Base-by-base conservation (phyloP, 2,113 vertebrate genomes). In the Columba livia region DNA sequence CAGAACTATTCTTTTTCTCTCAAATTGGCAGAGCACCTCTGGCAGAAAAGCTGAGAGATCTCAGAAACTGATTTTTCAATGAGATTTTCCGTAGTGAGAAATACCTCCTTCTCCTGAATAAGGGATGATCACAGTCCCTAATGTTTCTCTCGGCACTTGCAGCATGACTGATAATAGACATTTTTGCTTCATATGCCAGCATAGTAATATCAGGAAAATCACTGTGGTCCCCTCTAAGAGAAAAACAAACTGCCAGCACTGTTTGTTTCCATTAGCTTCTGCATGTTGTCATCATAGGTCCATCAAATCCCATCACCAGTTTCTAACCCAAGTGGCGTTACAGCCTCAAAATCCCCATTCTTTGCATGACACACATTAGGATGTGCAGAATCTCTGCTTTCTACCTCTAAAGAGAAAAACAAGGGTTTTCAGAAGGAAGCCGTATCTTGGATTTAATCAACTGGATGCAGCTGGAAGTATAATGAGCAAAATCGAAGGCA, bases 311-410 rank as follows among this genome's bases (percentile, higher is more conserved):
- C 47, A 29, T 24, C 40, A 26, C 34, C 4, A 0, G 16, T 60
- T 38, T 34, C 56, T 53, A 70, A 65, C 21, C 19, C n/a, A 26
- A 31, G 38, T 0, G 0, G 15, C 1, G 0, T 16, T 36, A 36
- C 6, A 50, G 62, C 17, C 47, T 60, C 56, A 31, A 21, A n/a
- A 74, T 20, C 25, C 21, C 18, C 1, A 0, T 47, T 77, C 42
- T 23, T 66, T 6, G 1, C 18, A 5, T 25, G 29, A 12, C 10
- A 4, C 0, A 0, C 20, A 2, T 10, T 7, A 25, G 50, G 34
- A 74, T 6, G 12, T 15, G 20, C 34, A 3, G 28, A 26, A n/a
- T 54, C 34, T 65, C 38, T 44, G 36, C 28, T 84, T 61, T 58
- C 9, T 28, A 34, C 21, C 38, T 28, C 58, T 4, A 7, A 66